Evolutionary conservation across 37 sponge, comb jelly and placozoan genomes (phyloP).

Genomic region (Geodia barretti): DNA sequence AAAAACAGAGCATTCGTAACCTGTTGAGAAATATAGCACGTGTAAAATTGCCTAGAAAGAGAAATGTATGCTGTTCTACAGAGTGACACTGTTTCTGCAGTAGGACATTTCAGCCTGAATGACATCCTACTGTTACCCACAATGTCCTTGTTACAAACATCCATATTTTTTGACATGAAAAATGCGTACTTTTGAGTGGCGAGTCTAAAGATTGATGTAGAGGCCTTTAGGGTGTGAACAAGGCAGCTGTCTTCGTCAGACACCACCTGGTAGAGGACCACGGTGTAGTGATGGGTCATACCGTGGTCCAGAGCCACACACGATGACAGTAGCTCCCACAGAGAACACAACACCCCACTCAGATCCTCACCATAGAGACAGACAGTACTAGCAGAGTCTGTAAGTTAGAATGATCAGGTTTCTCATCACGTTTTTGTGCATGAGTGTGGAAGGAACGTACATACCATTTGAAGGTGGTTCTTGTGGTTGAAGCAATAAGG

Average conservation of each 20-base stretch:
- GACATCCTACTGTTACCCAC: too few species aligned
- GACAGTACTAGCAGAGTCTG: neutral
- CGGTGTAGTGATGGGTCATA: neutral
- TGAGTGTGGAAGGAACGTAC: too few species aligned
- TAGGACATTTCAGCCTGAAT: too few species aligned
- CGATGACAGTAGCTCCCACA: neutral
- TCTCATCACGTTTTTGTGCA: neutral
- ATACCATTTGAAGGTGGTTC: neutral
- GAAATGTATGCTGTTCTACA: too few species aligned
- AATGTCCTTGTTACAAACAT: neutral
- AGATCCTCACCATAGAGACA: neutral
- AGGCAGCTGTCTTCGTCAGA: constrained; percentile 48
- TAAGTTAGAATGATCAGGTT: neutral
- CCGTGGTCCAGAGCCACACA: neutral
- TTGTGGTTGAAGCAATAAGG: neutral
- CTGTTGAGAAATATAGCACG: too few species aligned
- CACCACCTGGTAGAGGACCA: constrained; percentile 26
- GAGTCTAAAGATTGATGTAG: neutral
- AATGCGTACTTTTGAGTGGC: neutral
- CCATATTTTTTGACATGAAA: too few species aligned
- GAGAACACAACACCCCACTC: neutral
- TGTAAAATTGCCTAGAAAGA: too few species aligned
- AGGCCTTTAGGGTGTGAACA: constrained; percentile 31
- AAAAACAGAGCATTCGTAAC: neutral
- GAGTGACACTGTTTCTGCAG: too few species aligned